A percentile compares a stretch with the other conserved stretches of the same genome.
Conservation (phyloP, 2,888 invertebrate species). For the Caenorhabditis japonica region DNA sequence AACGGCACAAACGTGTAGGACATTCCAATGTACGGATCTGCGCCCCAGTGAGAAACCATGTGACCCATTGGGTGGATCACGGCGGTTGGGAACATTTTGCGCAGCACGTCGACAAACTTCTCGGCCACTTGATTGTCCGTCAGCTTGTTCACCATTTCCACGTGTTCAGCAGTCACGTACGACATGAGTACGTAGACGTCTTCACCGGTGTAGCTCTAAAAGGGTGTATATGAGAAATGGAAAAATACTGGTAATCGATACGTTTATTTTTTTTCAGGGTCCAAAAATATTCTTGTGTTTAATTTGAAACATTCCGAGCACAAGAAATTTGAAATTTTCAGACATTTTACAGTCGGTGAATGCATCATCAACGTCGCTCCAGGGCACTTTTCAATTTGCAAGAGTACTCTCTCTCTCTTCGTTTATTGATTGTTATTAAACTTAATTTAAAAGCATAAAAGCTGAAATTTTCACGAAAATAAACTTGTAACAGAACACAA, state of each 20-base stretch:
- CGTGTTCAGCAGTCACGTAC: constrained; percentile 78
- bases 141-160: constrained; percentile 77
- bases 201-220: constrained; percentile 8
- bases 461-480: too few relatives aligned
- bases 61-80: constrained; percentile 77
- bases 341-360: too few relatives aligned
- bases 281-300: too few relatives aligned
- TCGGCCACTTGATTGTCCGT: constrained; percentile 78
- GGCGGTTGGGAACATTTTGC: constrained; percentile 78
- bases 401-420: too few relatives aligned
- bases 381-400: too few relatives aligned
- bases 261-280: too few relatives aligned
- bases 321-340: too few relatives aligned
- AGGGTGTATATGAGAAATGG: not conserved
- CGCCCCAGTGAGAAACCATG: constrained; percentile 79
- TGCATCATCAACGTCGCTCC: too few relatives aligned
- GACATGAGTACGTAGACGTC: constrained; percentile 77
- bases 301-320: too few relatives aligned
- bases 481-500: too few relatives aligned
- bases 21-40: constrained; percentile 78
- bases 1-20: constrained; percentile 79
- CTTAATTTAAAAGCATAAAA: too few relatives aligned
- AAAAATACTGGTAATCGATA: not conserved
- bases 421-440: too few relatives aligned
- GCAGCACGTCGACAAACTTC: constrained; percentile 77